Evolutionary conservation across 2,888 invertebrate species (phyloP).

Genomic region (Tiliacea aurago): DNA sequence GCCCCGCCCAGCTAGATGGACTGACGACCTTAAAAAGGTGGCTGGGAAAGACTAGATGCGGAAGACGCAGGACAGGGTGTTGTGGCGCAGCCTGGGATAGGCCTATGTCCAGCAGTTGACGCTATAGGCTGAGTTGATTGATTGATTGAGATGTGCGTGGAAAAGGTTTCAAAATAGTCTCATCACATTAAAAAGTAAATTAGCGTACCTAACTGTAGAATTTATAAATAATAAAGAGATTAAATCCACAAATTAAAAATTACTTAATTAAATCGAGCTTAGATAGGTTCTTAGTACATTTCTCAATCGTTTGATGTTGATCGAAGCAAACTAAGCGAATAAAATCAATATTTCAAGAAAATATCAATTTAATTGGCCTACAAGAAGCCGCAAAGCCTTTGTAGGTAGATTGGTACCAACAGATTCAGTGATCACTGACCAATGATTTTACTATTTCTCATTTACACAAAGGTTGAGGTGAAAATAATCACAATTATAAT

Average conservation of each 20-base stretch:
- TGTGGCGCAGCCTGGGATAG: too few species aligned
- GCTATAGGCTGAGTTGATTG: too few species aligned
- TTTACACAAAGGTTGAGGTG: constrained; percentile 49
- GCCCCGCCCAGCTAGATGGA: too few species aligned
- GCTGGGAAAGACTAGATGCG: too few species aligned
- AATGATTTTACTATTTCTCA: constrained; percentile 59
- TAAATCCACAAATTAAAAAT: constrained; percentile 24
- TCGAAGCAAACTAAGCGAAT: constrained; percentile 31
- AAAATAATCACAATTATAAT: constrained; percentile 65
- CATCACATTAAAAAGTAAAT: constrained; percentile 11
- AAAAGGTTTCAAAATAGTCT: not conserved
- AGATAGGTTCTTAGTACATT: not conserved
- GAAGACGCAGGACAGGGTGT: too few species aligned
- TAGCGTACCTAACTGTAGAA: constrained; percentile 9
- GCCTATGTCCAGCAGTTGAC: too few species aligned
- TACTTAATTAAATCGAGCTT: constrained; percentile 11
- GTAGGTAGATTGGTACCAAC: not conserved
- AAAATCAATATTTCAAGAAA: constrained; percentile 50
- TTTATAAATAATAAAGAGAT: not conserved
- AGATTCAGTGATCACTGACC: constrained; percentile 29
- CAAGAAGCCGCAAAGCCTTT: constrained; percentile 37
- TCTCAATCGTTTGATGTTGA: constrained; percentile 15
- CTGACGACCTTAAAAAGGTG: too few species aligned
- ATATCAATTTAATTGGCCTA: constrained; percentile 54
- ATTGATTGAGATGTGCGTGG: not conserved